These are phyloP conservation scores for Peromyscus aztecus DNA, from an alignment of 2,797 vertebrate species.

Conservation along the genomic window DNA sequence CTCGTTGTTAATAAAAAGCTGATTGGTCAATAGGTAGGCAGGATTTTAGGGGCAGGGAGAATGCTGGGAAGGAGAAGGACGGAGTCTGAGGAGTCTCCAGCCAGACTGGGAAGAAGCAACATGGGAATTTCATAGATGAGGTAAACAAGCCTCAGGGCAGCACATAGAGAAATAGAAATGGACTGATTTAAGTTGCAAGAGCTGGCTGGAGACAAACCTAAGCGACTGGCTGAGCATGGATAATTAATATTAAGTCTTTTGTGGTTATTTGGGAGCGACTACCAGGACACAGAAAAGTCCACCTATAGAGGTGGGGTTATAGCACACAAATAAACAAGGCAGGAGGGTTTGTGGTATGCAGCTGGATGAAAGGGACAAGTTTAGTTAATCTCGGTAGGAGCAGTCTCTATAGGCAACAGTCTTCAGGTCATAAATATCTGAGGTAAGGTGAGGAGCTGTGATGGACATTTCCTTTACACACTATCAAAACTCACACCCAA, in stretches of 20 bases:
- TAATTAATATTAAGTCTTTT: background rate
- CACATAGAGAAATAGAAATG: background rate
- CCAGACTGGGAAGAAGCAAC: background rate
- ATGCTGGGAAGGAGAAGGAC: background rate
- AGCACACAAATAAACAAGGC: background rate
- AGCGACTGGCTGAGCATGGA: background rate
- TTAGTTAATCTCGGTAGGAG: background rate
- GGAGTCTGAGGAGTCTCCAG: background rate
- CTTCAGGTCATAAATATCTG: background rate
- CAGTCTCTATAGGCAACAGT: background rate
- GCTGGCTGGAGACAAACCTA: background rate
- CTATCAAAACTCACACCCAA: background rate
- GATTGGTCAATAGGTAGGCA: background rate
- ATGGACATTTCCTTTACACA: background rate
- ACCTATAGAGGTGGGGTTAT: background rate
- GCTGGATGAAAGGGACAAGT: background rate
- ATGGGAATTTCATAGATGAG: background rate
- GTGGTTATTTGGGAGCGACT: background rate
- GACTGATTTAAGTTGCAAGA: background rate
- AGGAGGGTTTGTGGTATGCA: background rate
- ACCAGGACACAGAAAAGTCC: background rate
- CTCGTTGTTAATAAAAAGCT: background rate
- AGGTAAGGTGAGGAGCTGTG: too few relatives aligned
- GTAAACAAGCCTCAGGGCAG: background rate
- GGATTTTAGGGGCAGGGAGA: background rate